phyloP scores from a whole-genome alignment of 2,888 invertebrate genomes.

The Ennomos fuscantarius region DNA sequence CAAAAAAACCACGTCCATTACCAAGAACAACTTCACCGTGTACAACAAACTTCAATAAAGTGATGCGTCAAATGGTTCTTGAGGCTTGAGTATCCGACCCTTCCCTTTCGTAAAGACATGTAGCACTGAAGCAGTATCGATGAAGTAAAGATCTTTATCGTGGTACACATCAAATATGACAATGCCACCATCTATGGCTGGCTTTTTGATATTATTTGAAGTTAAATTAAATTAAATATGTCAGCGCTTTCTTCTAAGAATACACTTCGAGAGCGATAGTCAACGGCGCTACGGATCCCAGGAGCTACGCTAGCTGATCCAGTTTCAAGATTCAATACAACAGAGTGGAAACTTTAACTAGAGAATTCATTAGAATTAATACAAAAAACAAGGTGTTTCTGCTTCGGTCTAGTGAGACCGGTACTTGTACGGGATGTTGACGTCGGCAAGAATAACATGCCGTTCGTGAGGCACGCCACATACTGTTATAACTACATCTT shows the following conservation, averaged over 20 bases:
- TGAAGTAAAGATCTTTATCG: slow-evolving; percentile 57
- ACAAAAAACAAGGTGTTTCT: slow-evolving; percentile 61
- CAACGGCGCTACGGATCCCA: slow-evolving; percentile 63
- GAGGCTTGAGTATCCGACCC: slow-evolving; percentile 43
- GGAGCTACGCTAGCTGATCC: slow-evolving; percentile 53
- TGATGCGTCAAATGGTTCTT: slow-evolving; percentile 58
- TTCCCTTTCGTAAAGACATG: slow-evolving; percentile 46
- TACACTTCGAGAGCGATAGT: slow-evolving; percentile 53
- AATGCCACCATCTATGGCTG: slow-evolving; percentile 49
- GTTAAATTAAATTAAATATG: slow-evolving; percentile 60
- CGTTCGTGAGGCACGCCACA: slow-evolving; percentile 48
- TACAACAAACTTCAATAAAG: slow-evolving; percentile 56
- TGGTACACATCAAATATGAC: slow-evolving; percentile 68
- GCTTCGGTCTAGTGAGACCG: slow-evolving; percentile 55
- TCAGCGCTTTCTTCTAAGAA: slow-evolving; percentile 68
- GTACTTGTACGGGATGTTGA: slow-evolving; percentile 65
- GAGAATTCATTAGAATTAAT: slow-evolving; percentile 69
- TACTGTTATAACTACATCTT: slow-evolving; percentile 37
- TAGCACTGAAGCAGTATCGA: slow-evolving; percentile 59
- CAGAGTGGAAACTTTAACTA: slow-evolving; percentile 67
- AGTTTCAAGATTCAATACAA: slow-evolving; percentile 56
- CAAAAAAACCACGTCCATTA: slow-evolving; percentile 56
- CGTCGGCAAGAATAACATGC: slow-evolving; percentile 60
- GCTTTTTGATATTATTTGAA: slow-evolving; percentile 49
- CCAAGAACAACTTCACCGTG: slow-evolving; percentile 56